Percentiles rank a stretch among this genome's conserved stretches.
phyloP scores from a whole-genome alignment of 2,797 vertebrate species.

The Miichthys miiuy region DNA sequence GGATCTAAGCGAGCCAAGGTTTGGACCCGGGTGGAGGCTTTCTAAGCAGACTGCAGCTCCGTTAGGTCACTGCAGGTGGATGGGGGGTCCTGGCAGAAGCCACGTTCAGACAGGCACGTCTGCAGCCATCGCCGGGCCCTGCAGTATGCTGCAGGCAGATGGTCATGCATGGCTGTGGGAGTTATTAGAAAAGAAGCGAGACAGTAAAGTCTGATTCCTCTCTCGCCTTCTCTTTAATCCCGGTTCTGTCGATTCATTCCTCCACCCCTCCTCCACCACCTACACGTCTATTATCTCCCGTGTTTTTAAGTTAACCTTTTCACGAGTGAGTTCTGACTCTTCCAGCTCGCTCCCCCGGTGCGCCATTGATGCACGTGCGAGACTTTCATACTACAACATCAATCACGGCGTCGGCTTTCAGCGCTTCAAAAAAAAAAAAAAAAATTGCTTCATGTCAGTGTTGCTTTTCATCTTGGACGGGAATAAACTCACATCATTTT shows the following conservation, averaged over 20 bases:
- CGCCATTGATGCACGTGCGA: constrained; percentile 8
- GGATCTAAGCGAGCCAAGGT: constrained; percentile 28
- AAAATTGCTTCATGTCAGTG: constrained; percentile 31
- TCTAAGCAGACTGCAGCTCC: constrained; percentile 60
- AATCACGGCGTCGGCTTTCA: constrained; percentile 55
- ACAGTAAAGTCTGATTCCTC: constrained; percentile 16
- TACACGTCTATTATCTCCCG: constrained; percentile 29
- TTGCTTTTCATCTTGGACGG: constrained; percentile 57
- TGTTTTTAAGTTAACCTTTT: constrained; percentile 55
- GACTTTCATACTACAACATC: constrained; percentile 41
- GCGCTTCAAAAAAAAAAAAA: no score
- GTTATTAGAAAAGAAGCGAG: constrained; percentile 35
- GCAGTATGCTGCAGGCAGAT: constrained; percentile 52
- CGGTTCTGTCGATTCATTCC: neutral
- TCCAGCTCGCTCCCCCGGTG: constrained; percentile 28
- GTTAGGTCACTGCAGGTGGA: constrained; percentile 66
- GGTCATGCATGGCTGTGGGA: constrained; percentile 40
- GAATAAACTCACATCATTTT: constrained; percentile 50
- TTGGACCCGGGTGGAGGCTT: constrained; percentile 16
- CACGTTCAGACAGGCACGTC: constrained; percentile 43
- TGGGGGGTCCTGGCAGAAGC: constrained; percentile 54
- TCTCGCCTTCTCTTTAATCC: neutral
- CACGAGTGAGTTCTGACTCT: constrained; percentile 27
- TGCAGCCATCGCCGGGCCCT: constrained; percentile 24
- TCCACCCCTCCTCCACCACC: no score